Base-by-base conservation (phyloP, 2,113 vertebrate genomes). In the Phalacrocorax carbo region DNA sequence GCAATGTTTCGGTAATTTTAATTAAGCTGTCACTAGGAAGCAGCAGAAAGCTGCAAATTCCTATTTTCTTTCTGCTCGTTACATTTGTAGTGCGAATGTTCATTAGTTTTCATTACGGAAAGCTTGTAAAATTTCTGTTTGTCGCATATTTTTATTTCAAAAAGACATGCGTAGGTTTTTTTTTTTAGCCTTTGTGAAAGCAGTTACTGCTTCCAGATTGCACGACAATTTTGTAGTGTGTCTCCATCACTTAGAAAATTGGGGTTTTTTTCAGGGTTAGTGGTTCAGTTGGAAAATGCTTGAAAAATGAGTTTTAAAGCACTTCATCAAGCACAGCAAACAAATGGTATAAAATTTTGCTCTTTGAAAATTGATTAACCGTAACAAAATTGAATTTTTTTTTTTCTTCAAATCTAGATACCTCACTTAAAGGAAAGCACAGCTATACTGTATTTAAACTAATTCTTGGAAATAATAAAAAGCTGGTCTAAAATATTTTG, bases 371-470 rank as follows among this genome's bases (percentile, higher is more conserved):
- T 94, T 68, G 79, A 85, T 96, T 92, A 95, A 96, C 84, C 91
- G 82, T 95, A 96, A 97, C 40, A 52, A 38, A 81, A 97, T 71
- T 90, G 85, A 93, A 42, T 82, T 92, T 94, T 96, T 95, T 96
- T 95, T 96, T 97, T 96, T 96, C 94, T 92, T 95, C 95, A 69
- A 88, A 95, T 97, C 94, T 73, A 98, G 93, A 98, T 98, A 98
- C 98, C 98, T 98, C 98, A 98, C 96, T 98, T 96, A 96, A 98
- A 97, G 79, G 94, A 93, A 97, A 98, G 98, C 98, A 98, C 98
- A 98, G 98, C 92, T 97, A 88, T 95, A 96, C 90, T 96, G 93
- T 96, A 97, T 95, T 96, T 97, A 96, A 96, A 92, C 69, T 55
- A 95, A 95, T 97, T 94, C 73, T 97, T 88, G 76, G 87, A 88